phyloP scores from a whole-genome alignment of 2,797 vertebrate genomes.

The Triplophysa yarkandensis region DNA sequence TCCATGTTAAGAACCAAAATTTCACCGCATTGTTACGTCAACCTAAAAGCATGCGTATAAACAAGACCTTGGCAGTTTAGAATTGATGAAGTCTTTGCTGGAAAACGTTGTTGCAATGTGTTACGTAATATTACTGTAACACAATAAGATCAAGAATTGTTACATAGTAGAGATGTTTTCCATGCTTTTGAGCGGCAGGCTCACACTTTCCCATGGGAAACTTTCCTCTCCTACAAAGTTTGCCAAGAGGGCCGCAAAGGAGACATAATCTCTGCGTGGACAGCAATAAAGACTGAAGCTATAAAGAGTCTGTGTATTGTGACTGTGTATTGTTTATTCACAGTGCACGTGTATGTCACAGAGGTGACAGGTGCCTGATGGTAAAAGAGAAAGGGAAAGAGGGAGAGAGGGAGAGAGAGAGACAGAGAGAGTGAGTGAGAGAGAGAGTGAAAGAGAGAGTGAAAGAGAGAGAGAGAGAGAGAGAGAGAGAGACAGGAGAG shows the following conservation, averaged over 20 bases:
- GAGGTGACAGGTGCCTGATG: constrained; percentile 4
- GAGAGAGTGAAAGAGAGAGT: too few relatives aligned
- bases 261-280: constrained; percentile 10
- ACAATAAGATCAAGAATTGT: constrained; percentile 1
- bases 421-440: too few relatives aligned
- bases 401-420: too few relatives aligned
- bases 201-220: constrained; percentile 45
- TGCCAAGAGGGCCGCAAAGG: constrained; percentile 18
- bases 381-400: too few relatives aligned
- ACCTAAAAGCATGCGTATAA: neutral
- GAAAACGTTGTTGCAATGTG: neutral
- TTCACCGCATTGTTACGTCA: neutral
- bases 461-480: too few relatives aligned
- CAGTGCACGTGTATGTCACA: neutral
- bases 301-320: neutral
- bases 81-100: neutral
- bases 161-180: neutral
- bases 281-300: neutral
- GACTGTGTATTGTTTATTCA: neutral
- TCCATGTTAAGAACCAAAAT: neutral
- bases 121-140: constrained; percentile 1
- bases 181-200: constrained; percentile 13
- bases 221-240: constrained; percentile 19
- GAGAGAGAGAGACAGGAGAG: constrained; percentile 12
- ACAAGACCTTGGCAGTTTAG: neutral